Evolutionary conservation across 2,888 invertebrate genomes (phyloP).

Genomic region (Noctua fimbriata): DNA sequence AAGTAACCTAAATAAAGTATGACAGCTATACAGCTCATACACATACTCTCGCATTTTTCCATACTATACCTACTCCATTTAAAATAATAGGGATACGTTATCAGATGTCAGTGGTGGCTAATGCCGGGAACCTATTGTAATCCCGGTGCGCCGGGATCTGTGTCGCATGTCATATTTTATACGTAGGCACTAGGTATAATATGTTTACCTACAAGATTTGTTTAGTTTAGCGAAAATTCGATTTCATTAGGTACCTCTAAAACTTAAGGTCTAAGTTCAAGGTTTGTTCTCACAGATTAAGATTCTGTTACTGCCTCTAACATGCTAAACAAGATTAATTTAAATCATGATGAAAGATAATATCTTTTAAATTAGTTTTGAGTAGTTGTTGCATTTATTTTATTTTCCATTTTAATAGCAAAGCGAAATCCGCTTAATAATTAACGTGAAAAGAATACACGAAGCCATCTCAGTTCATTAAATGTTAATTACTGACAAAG

Average conservation of each 20-base stretch:
- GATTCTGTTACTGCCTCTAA: background rate
- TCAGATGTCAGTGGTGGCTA: constrained; percentile 37
- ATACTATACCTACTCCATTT: background rate
- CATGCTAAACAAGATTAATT: background rate
- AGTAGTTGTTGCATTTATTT: background rate
- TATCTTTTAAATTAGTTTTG: background rate
- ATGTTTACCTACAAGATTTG: background rate
- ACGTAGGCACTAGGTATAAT: background rate
- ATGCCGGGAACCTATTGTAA: constrained; percentile 31
- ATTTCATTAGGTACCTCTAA: background rate
- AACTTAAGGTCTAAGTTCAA: background rate
- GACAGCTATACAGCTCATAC: background rate
- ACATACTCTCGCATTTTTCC: background rate
- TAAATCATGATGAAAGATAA: background rate
- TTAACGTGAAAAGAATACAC: constrained; percentile 25
- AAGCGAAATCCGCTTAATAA: constrained; percentile 33
- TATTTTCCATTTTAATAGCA: background rate
- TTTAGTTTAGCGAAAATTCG: background rate
- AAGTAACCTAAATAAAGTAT: background rate
- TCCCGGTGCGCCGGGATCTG: constrained; percentile 41
- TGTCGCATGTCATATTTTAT: constrained; percentile 20
- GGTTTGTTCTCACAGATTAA: background rate
- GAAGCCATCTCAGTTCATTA: constrained; percentile 33
- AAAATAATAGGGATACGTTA: constrained; percentile 31
- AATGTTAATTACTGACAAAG: constrained; percentile 59